A percentile compares a stretch with the other conserved stretches of the same genome.
phyloP scores from a whole-genome alignment of 2,797 vertebrate genomes.

The Erithacus rubecula region DNA sequence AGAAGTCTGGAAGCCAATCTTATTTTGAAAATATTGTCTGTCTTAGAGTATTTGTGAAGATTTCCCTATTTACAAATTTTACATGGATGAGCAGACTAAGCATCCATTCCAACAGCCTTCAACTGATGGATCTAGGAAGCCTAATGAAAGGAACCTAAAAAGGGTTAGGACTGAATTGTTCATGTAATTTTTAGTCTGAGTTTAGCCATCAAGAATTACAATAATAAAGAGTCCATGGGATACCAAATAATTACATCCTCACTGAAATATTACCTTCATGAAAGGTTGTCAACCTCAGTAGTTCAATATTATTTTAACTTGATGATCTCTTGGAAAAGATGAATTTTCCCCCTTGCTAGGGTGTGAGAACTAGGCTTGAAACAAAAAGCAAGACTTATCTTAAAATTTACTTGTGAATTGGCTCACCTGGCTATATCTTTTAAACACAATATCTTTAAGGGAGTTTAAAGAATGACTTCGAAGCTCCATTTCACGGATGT shows the following conservation, averaged over 20 bases:
- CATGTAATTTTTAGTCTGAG: background rate
- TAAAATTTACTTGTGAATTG: background rate
- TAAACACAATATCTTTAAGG: slow-evolving; percentile 88
- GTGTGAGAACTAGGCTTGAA: slow-evolving; percentile 34
- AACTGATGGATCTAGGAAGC: background rate
- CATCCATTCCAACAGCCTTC: background rate
- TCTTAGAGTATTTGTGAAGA: background rate
- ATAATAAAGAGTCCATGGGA: background rate
- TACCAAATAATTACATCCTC: background rate
- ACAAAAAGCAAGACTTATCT: slow-evolving; percentile 31
- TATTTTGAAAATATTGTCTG: background rate
- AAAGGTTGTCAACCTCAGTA: slow-evolving; percentile 19
- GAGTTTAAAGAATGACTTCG: slow-evolving; percentile 84
- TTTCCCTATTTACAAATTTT: background rate
- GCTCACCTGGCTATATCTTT: slow-evolving; percentile 85
- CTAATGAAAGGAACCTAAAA: background rate
- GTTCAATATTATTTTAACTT: slow-evolving; percentile 10
- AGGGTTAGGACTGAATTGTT: background rate
- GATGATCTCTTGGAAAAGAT: background rate
- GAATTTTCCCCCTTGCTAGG: background rate
- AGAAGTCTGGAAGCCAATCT: background rate
- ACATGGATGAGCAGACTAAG: background rate
- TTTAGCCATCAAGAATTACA: background rate
- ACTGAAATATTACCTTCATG: slow-evolving; percentile 4
- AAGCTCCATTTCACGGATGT: slow-evolving; percentile 86